Percentiles rank a stretch among this genome's conserved stretches.
phyloP scores from a whole-genome alignment of 1,140 invertebrate genomes.

The Bombus terrestris region DNA sequence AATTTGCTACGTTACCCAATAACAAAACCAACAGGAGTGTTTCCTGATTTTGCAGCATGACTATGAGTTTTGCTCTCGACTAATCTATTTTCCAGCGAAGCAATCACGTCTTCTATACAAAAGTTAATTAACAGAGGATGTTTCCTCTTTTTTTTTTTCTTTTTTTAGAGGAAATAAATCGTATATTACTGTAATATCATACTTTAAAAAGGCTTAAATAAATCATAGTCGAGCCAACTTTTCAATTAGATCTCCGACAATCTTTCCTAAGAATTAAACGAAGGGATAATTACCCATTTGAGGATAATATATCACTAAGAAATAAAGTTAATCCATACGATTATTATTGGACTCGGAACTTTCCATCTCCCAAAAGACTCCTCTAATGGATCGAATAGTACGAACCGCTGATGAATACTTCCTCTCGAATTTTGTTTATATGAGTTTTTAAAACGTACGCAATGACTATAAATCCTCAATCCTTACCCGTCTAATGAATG shows the following conservation, averaged over 20 bases:
- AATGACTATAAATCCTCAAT: neutral
- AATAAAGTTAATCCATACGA: neutral
- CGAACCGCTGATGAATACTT: neutral
- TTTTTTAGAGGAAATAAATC: neutral
- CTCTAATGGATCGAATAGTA: neutral
- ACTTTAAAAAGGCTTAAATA: neutral
- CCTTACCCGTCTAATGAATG: neutral
- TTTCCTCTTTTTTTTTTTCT: too few relatives aligned
- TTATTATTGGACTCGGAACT: neutral
- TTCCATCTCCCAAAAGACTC: neutral
- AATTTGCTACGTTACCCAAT: neutral
- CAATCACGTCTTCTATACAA: conserved; percentile 1
- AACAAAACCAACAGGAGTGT: neutral
- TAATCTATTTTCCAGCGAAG: conserved; percentile 7
- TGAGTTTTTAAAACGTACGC: neutral
- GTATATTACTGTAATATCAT: neutral
- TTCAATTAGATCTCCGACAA: neutral
- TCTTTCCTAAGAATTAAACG: neutral
- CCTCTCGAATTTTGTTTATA: neutral
- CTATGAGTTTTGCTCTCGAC: neutral
- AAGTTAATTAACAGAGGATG: conserved; percentile 2
- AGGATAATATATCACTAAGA: neutral
- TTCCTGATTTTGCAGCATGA: neutral
- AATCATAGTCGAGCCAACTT: neutral
- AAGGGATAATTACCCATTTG: neutral